phyloP scores from a whole-genome alignment of 2,113 vertebrate species.

The Naja naja region DNA sequence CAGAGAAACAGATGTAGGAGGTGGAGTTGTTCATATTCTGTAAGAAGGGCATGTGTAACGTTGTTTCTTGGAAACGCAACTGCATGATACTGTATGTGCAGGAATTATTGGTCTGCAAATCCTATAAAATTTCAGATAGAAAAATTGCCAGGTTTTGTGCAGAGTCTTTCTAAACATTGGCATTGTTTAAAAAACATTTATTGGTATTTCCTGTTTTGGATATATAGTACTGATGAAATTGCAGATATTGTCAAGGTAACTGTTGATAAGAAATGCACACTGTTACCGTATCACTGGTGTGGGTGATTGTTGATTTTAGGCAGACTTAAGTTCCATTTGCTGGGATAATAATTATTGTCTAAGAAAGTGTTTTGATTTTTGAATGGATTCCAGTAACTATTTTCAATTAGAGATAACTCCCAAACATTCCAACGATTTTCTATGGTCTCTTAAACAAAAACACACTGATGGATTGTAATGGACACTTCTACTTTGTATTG shows the following conservation, averaged over 20 bases:
- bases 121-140: not conserved
- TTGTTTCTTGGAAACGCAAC: not conserved
- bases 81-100: not conserved
- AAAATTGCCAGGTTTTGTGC: not conserved
- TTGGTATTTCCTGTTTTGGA: not conserved
- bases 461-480: not conserved
- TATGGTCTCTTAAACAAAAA: not conserved
- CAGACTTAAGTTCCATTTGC: not conserved
- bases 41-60: not conserved
- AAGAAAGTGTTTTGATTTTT: not conserved
- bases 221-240: not conserved
- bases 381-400: not conserved
- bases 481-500: not conserved
- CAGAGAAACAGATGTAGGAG: not conserved
- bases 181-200: not conserved
- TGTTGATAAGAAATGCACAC: not conserved
- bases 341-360: not conserved
- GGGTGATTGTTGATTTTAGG: not conserved
- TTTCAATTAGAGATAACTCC: not conserved
- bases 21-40: not conserved
- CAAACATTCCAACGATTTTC: not conserved
- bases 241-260: not conserved
- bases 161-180: not conserved
- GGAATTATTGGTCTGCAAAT: not conserved
- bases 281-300: not conserved